phyloP scores from a whole-genome alignment of 1,140 invertebrate genomes.

The Bombus turneri region DNA sequence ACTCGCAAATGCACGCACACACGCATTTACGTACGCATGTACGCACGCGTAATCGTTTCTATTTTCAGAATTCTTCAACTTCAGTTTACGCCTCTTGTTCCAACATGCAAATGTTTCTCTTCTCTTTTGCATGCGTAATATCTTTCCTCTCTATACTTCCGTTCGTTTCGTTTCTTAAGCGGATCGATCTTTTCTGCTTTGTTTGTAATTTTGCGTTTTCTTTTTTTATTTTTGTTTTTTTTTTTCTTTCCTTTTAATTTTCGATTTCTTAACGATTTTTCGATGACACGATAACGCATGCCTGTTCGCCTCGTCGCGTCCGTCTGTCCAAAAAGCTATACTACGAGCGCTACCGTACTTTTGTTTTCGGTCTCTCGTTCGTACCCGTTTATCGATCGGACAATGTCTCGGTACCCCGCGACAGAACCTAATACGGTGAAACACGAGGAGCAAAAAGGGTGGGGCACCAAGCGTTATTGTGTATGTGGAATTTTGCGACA shows the following conservation, averaged over 20 bases:
- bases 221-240: too few relatives aligned
- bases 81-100: not conserved
- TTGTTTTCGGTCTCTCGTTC: not conserved
- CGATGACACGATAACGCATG: slow-evolving; percentile 1
- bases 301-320: not conserved
- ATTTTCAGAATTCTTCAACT: slow-evolving; percentile 23
- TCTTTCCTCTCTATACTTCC: not conserved
- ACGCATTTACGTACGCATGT: slow-evolving; percentile 65
- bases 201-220: not conserved
- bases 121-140: not conserved
- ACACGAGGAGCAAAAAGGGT: not conserved
- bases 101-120: not conserved
- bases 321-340: not conserved
- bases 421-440: not conserved
- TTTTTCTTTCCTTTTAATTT: not conserved
- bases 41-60: slow-evolving; percentile 22
- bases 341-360: not conserved
- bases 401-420: not conserved
- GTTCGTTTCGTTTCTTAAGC: not conserved
- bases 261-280: not conserved
- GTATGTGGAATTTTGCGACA: slow-evolving; percentile 70
- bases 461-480: slow-evolving; percentile 54
- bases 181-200: not conserved
- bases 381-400: not conserved
- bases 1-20: not conserved